These are phyloP conservation scores for Xyliphius kryptos DNA, from an alignment of 2,113 vertebrate genomes.

Conservation along the genomic window DNA sequence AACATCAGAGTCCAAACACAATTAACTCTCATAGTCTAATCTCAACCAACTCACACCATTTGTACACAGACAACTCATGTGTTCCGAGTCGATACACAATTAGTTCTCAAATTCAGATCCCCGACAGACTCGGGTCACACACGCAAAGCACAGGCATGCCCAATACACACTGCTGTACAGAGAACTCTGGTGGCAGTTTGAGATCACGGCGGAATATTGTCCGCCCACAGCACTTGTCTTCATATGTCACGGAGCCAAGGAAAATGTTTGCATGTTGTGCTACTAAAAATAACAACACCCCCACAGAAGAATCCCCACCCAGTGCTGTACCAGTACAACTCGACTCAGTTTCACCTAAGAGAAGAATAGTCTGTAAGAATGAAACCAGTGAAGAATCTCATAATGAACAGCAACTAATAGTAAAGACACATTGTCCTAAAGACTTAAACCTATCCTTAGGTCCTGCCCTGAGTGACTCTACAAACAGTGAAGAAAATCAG, in stretches of 20 bases:
- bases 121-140: too few relatives aligned
- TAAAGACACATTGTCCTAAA: conserved; percentile 14
- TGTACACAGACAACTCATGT: too few relatives aligned
- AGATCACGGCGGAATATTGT: conserved; percentile 76
- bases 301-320: conserved; percentile 28
- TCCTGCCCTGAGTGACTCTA: too few relatives aligned
- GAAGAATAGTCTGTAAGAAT: not conserved
- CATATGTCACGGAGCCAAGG: conserved; percentile 78
- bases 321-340: not conserved
- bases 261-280: conserved; percentile 69
- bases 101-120: too few relatives aligned
- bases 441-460: too few relatives aligned
- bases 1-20: too few relatives aligned
- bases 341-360: conserved; percentile 4
- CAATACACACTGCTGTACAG: too few relatives aligned
- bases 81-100: too few relatives aligned
- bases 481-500: conserved; percentile 32
- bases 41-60: too few relatives aligned
- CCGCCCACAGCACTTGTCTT: conserved; percentile 79
- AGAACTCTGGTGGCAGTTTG: conserved; percentile 16
- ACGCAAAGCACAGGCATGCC: too few relatives aligned
- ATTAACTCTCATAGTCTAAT: too few relatives aligned
- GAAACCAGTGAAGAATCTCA: not conserved
- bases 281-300: too few relatives aligned
- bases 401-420: conserved; percentile 21